These are phyloP conservation scores for Halcyon smyrnensis DNA, from an alignment of 2,797 vertebrate species.

Conservation along the genomic window DNA sequence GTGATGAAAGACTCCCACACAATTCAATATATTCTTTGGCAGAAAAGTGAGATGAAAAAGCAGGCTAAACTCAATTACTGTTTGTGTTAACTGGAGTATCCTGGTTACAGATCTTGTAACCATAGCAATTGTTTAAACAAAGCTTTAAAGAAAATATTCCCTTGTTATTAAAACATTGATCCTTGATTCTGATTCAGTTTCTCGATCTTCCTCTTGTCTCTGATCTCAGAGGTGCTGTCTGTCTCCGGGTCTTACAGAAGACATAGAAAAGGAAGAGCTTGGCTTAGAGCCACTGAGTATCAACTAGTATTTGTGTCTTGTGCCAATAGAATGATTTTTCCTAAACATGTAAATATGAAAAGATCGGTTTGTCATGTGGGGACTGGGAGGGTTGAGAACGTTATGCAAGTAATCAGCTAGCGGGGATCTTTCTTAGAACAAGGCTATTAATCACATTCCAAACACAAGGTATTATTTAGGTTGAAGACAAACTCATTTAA, in stretches of 20 bases:
- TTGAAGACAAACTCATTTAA: neutral
- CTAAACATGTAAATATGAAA: neutral
- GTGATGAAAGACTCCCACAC: neutral
- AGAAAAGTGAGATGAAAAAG: neutral
- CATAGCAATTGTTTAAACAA: slow-evolving; percentile 17
- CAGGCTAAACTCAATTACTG: slow-evolving; percentile 41
- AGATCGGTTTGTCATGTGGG: neutral
- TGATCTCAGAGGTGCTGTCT: neutral
- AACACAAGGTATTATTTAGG: neutral
- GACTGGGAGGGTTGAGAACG: neutral
- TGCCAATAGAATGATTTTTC: neutral
- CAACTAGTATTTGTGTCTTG: neutral
- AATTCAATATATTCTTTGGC: neutral
- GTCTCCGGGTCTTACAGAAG: neutral
- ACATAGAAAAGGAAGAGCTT: neutral
- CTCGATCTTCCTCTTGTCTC: neutral
- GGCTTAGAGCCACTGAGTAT: accelerated
- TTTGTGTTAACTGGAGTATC: slow-evolving; percentile 79
- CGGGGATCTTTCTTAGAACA: neutral
- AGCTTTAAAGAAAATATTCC: slow-evolving; percentile 6
- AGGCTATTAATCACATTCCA: neutral
- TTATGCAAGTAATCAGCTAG: neutral
- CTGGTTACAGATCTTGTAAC: slow-evolving; percentile 36
- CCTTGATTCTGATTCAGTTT: neutral
- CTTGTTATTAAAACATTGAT: neutral